These are phyloP conservation scores for Spea bombifrons DNA, from an alignment of 2,113 vertebrate genomes.

Conservation along the genomic window DNA sequence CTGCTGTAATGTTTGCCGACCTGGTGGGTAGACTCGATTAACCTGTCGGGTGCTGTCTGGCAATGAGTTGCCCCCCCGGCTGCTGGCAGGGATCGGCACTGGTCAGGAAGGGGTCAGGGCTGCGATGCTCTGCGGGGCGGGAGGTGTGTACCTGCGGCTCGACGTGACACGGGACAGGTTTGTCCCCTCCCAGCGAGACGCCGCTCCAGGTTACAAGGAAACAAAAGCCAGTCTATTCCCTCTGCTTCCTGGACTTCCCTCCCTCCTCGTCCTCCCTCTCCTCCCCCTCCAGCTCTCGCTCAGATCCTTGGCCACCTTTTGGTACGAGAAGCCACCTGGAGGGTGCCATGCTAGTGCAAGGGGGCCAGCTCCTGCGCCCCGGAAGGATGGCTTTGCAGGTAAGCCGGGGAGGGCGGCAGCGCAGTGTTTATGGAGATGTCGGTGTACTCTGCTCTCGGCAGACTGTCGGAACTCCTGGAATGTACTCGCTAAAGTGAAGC, in stretches of 20 bases:
- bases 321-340: not conserved
- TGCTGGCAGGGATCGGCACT: not conserved
- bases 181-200: constrained; percentile 40
- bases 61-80: too few relatives aligned
- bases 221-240: constrained; percentile 60
- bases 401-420: not conserved
- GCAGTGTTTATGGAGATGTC: not conserved
- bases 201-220: constrained; percentile 45
- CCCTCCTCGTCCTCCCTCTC: constrained; percentile 24
- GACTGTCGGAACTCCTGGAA: too few relatives aligned
- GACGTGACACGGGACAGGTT: constrained; percentile 30
- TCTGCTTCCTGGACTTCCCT: constrained; percentile 56
- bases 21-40: too few relatives aligned
- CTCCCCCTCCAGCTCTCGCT: not conserved
- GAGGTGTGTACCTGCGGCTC: constrained; percentile 31
- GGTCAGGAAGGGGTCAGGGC: not conserved
- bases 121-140: constrained; percentile 1
- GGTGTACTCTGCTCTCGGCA: not conserved
- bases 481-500: too few relatives aligned
- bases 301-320: not conserved
- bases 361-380: not conserved
- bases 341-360: not conserved
- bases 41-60: too few relatives aligned
- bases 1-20: too few relatives aligned
- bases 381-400: not conserved